These are phyloP conservation scores for Lasaia peninsularis DNA, from an alignment of 1,140 invertebrate species.

Conservation along the genomic window DNA sequence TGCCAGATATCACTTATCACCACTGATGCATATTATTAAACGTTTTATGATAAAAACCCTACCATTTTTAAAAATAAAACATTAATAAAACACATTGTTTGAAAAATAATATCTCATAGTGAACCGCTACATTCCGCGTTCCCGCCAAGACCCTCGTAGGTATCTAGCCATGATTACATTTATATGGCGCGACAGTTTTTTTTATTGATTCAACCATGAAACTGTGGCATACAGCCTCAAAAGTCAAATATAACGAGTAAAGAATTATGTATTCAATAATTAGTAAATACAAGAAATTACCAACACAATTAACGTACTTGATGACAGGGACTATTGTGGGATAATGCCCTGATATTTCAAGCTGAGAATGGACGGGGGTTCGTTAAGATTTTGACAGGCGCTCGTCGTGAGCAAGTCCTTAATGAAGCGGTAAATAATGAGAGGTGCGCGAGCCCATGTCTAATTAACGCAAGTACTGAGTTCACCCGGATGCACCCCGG, in stretches of 20 bases:
- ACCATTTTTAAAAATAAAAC: no score
- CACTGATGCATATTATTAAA: no score
- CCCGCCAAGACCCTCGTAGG: no score
- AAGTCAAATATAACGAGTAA: neutral
- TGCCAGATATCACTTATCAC: no score
- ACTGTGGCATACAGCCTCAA: no score
- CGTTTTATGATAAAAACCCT: no score
- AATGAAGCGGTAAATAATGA: slow-evolving; percentile 76
- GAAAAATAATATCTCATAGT: no score
- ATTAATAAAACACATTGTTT: no score
- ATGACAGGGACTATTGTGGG: slow-evolving; percentile 67
- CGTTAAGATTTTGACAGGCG: slow-evolving; percentile 70
- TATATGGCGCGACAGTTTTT: no score
- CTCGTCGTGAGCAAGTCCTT: slow-evolving; percentile 64
- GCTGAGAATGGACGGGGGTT: slow-evolving; percentile 48
- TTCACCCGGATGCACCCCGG: neutral
- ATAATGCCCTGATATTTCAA: slow-evolving; percentile 66
- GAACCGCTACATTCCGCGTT: no score
- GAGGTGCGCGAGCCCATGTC: slow-evolving; percentile 49
- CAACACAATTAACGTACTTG: slow-evolving; percentile 61
- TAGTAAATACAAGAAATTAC: slow-evolving; percentile 11
- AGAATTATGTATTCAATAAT: neutral
- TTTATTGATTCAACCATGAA: no score
- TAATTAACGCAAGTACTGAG: slow-evolving; percentile 36
- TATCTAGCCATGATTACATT: no score